These are phyloP conservation scores for Abramis brama DNA, from an alignment of 2,113 vertebrate genomes.

Conservation along the genomic window DNA sequence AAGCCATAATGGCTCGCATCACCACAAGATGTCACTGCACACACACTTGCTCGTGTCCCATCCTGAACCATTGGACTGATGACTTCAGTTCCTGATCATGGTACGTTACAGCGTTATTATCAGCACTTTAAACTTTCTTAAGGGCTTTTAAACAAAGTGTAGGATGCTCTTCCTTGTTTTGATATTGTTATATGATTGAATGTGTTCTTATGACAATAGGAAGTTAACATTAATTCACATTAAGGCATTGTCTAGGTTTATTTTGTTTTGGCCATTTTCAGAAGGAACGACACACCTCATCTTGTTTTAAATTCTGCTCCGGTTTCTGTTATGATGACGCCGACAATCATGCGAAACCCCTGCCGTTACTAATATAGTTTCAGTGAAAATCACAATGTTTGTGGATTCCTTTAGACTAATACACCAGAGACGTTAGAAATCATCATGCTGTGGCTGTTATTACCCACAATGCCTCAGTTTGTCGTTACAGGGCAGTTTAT, in stretches of 20 bases:
- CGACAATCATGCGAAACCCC: background rate
- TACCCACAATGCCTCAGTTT: conserved; percentile 37
- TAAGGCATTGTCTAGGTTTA: background rate
- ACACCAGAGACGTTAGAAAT: conserved; percentile 19
- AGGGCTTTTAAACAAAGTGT: background rate
- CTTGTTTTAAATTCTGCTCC: background rate
- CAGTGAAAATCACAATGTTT: background rate
- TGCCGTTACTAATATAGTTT: background rate
- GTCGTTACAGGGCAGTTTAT: conserved; percentile 1
- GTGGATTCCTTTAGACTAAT: background rate
- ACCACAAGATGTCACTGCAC: conserved; percentile 56
- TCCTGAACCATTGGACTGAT: background rate
- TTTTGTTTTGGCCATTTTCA: background rate
- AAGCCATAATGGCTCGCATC: conserved; percentile 16
- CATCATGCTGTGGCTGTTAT: background rate
- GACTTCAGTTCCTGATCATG: background rate
- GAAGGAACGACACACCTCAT: background rate
- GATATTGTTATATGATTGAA: background rate
- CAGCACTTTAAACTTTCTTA: background rate
- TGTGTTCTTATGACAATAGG: too few relatives aligned
- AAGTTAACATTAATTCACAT: background rate
- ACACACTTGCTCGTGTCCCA: background rate
- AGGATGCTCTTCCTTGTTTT: background rate
- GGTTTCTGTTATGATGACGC: background rate
- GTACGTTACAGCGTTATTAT: background rate